These are phyloP conservation scores for Hypothenemus hampei DNA, from an alignment of 1,140 invertebrate genomes.

Conservation along the genomic window DNA sequence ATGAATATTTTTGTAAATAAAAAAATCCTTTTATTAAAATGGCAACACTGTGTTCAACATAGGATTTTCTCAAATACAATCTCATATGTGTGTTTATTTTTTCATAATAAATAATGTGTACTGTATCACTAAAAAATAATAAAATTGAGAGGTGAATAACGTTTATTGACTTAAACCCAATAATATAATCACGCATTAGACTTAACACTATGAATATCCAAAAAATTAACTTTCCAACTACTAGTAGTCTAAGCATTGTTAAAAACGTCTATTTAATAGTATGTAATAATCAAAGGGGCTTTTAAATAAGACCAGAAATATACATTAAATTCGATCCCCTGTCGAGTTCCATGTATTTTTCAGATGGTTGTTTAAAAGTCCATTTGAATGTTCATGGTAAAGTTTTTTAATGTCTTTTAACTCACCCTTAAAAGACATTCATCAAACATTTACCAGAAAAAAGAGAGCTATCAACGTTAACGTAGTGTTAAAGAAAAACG, in stretches of 20 bases:
- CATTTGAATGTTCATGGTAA: constrained; percentile 20
- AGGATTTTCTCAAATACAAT: too few relatives aligned
- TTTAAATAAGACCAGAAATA: constrained; percentile 9
- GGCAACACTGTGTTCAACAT: too few relatives aligned
- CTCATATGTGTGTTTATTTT: background rate
- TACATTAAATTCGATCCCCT: constrained; percentile 11
- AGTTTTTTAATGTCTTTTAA: constrained; percentile 19
- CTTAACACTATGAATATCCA: constrained; percentile 35
- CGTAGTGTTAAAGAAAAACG: constrained; percentile 7
- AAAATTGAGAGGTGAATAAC: constrained; percentile 40
- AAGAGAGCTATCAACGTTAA: constrained; percentile 12
- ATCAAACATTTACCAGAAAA: constrained; percentile 1
- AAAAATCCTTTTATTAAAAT: too few relatives aligned
- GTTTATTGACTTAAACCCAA: constrained; percentile 42
- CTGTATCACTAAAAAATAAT: constrained; percentile 11
- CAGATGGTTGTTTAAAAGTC: constrained; percentile 10
- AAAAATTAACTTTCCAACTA: constrained; percentile 40
- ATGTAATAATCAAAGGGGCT: constrained; percentile 4
- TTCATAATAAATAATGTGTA: background rate
- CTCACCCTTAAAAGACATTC: constrained; percentile 11
- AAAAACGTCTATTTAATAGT: constrained; percentile 6
- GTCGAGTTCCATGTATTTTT: constrained; percentile 23
- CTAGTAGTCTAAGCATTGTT: constrained; percentile 15
- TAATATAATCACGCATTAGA: constrained; percentile 42
- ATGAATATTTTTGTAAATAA: too few relatives aligned